A percentile compares a stretch with the other conserved stretches of the same genome.
Conservation (phyloP, 2,888 invertebrate species). For the Agrotis exclamationis region DNA sequence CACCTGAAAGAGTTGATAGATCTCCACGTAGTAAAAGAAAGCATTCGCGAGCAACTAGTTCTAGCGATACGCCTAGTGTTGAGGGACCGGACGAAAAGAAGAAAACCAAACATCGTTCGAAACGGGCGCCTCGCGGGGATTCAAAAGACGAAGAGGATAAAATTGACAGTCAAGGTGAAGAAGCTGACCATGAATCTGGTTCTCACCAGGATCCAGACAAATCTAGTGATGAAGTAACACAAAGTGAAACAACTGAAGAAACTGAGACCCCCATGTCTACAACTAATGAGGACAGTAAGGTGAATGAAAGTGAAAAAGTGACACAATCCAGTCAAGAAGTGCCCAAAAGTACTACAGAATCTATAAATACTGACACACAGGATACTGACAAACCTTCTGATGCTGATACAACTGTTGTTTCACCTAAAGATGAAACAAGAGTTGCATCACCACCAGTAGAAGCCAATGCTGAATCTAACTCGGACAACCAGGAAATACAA, state of each 20-base stretch:
- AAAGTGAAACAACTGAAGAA: slow-evolving; percentile 68
- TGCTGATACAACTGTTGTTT: slow-evolving; percentile 80
- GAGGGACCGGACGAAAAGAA: slow-evolving; percentile 87
- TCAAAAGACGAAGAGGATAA: slow-evolving; percentile 82
- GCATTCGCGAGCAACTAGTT: slow-evolving; percentile 87
- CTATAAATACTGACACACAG: slow-evolving; percentile 52
- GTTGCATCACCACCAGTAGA: slow-evolving; percentile 70
- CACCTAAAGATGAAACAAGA: slow-evolving; percentile 78
- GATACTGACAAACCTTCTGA: slow-evolving; percentile 67
- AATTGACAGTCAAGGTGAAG: slow-evolving; percentile 81
- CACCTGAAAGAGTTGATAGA: slow-evolving; percentile 89
- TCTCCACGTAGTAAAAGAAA: slow-evolving; percentile 90
- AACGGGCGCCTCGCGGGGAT: slow-evolving; percentile 79
- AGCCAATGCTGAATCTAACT: slow-evolving; percentile 41
- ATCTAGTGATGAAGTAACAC: slow-evolving; percentile 71
- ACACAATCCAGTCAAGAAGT: slow-evolving; percentile 59
- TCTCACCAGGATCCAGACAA: slow-evolving; percentile 60
- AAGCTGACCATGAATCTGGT: slow-evolving; percentile 71
- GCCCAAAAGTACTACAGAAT: slow-evolving; percentile 60
- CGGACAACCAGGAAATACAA: slow-evolving; percentile 49
- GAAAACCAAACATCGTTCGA: slow-evolving; percentile 83
- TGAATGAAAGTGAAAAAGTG: slow-evolving; percentile 57
- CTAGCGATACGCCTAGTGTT: slow-evolving; percentile 86
- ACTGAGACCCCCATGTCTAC: slow-evolving; percentile 75
- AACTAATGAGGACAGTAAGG: slow-evolving; percentile 77